Percentiles rank a stretch among this genome's conserved stretches.
Conservation (phyloP, 2,113 vertebrate species). For the Melanocharis versteri region DNA sequence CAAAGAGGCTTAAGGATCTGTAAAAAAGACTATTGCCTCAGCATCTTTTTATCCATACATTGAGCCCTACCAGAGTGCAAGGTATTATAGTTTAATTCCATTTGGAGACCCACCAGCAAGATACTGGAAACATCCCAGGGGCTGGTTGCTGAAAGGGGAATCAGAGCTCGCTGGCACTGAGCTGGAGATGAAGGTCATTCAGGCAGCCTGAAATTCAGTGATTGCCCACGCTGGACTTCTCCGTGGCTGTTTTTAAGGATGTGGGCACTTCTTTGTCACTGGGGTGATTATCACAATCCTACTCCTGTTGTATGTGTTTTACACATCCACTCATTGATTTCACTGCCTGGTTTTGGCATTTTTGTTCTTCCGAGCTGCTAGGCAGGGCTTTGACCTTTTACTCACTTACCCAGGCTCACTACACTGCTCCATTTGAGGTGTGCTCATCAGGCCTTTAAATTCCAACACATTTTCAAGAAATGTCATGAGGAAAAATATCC, state of each 20-base stretch:
- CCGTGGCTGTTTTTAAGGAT: background rate
- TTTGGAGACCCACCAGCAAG: background rate
- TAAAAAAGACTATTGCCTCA: constrained; percentile 10
- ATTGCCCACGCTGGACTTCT: fast-evolving
- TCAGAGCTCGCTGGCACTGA: background rate
- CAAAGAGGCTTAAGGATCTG: background rate
- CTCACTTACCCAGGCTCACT: background rate
- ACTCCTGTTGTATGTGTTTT: background rate
- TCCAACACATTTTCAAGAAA: background rate
- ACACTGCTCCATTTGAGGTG: background rate
- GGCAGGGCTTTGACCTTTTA: background rate
- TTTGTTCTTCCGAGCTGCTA: background rate
- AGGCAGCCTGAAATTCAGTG: background rate
- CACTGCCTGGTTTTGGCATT: background rate
- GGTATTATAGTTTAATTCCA: constrained; percentile 6
- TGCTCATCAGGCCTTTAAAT: background rate
- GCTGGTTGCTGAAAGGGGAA: background rate
- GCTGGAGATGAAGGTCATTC: background rate
- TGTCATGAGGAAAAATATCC: background rate
- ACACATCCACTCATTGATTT: background rate
- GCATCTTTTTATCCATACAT: background rate
- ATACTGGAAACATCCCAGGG: background rate
- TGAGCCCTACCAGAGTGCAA: background rate
- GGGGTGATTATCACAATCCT: background rate
- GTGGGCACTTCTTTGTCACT: background rate